Conservation (phyloP, 2,888 invertebrate species). For the Eretmocerus hayati region DNA sequence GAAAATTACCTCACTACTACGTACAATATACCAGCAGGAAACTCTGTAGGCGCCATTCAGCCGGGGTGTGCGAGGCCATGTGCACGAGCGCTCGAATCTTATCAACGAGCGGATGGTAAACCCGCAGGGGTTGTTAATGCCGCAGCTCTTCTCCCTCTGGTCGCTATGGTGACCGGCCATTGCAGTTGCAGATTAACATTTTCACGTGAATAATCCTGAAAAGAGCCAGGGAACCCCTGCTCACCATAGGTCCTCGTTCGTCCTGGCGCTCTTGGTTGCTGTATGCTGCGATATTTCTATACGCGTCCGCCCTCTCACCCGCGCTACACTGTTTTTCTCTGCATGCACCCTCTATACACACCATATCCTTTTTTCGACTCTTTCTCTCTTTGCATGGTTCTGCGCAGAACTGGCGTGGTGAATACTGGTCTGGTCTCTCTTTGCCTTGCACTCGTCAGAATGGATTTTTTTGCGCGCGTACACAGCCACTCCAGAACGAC, state of each 20-base stretch:
- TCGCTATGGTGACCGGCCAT: slow-evolving; percentile 19
- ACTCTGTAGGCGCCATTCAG: slow-evolving; percentile 15
- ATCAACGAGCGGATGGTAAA: background rate
- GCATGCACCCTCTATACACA: background rate
- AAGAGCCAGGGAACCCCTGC: slow-evolving; percentile 26
- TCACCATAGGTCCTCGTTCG: slow-evolving; percentile 22
- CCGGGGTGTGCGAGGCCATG: background rate
- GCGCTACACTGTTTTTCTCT: background rate
- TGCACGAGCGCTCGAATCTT: background rate
- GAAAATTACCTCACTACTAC: no score
- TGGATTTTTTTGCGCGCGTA: slow-evolving; percentile 35
- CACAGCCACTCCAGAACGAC: slow-evolving; percentile 38
- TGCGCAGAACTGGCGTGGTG: background rate
- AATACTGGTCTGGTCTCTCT: slow-evolving; percentile 8
- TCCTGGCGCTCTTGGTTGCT: slow-evolving; percentile 16
- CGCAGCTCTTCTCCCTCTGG: background rate
- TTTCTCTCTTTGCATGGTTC: background rate
- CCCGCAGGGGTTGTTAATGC: slow-evolving; percentile 24
- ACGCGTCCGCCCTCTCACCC: background rate
- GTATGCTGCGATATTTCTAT: slow-evolving; percentile 1
- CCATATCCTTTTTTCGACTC: background rate
- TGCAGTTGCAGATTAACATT: slow-evolving; percentile 35
- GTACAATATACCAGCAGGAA: no score
- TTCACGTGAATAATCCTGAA: slow-evolving; percentile 34
- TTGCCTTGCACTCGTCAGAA: slow-evolving; percentile 27